Conservation (phyloP, 1,140 invertebrate species). For the Oncopodura yosiiana region DNA sequence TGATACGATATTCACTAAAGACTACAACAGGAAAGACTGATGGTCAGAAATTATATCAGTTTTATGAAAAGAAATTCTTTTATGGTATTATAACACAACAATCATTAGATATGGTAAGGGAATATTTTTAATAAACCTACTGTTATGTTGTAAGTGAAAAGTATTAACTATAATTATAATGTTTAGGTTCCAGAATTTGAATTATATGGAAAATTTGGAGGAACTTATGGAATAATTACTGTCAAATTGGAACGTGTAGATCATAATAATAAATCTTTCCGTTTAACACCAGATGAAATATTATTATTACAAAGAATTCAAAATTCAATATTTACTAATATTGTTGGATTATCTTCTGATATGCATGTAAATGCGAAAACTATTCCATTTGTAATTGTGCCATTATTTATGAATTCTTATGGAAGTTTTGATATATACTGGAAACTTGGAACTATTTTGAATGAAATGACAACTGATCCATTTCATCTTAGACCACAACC, state of each 20-base stretch:
- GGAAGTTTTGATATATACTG: neutral
- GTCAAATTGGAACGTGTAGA: neutral
- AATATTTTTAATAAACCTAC: neutral
- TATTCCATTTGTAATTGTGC: neutral
- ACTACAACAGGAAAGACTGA: neutral
- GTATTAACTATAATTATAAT: neutral
- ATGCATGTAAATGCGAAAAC: neutral
- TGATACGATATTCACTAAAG: neutral
- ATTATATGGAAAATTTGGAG: neutral
- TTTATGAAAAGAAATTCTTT: neutral
- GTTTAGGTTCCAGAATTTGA: too few relatives aligned
- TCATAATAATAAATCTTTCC: neutral
- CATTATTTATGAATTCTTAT: neutral
- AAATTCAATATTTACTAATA: too few relatives aligned
- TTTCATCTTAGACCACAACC: too few relatives aligned
- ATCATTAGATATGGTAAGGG: neutral
- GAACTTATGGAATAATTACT: neutral
- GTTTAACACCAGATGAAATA: neutral
- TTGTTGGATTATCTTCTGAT: too few relatives aligned
- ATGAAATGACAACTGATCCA: too few relatives aligned
- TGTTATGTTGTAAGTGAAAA: neutral
- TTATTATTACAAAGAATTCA: too few relatives aligned
- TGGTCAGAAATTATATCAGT: slow-evolving; percentile 1
- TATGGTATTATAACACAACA: neutral
- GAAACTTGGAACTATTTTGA: neutral